Conservation (phyloP, 2,113 vertebrate species). For the Nettapus auritus region DNA sequence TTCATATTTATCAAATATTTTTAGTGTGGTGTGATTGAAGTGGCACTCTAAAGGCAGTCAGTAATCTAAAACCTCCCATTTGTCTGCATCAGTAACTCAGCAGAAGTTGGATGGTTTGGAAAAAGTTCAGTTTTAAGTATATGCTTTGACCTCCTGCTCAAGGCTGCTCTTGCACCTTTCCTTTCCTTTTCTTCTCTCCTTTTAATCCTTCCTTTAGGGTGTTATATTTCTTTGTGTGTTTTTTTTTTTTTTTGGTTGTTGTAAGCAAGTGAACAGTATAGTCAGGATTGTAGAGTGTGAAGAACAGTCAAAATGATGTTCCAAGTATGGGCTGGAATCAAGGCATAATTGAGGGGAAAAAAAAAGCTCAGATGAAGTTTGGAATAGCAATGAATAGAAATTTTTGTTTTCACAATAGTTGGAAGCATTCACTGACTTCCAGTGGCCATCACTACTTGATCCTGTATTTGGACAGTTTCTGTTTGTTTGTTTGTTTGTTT, state of each 20-base stretch:
- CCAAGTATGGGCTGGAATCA: neutral
- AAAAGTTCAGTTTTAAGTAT: neutral
- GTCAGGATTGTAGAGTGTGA: neutral
- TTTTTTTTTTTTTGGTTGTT: neutral
- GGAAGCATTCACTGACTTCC: neutral
- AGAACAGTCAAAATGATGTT: neutral
- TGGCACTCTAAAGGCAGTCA: neutral
- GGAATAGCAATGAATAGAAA: neutral
- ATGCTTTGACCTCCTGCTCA: neutral
- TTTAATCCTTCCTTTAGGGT: neutral
- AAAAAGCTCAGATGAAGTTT: neutral
- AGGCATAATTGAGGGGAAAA: neutral
- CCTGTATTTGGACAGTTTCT: neutral
- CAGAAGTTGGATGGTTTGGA: neutral
- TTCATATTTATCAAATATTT: conserved; percentile 38
- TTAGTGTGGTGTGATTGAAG: neutral
- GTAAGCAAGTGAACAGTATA: neutral
- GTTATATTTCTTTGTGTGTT: neutral
- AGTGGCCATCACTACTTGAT: neutral
- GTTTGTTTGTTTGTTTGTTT: neutral
- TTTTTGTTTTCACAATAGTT: neutral
- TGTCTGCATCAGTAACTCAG: neutral
- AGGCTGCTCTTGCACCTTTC: neutral
- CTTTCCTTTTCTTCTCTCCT: neutral
- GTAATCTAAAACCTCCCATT: neutral